Conservation (phyloP, 2,113 vertebrate species). For the Colius striatus region DNA sequence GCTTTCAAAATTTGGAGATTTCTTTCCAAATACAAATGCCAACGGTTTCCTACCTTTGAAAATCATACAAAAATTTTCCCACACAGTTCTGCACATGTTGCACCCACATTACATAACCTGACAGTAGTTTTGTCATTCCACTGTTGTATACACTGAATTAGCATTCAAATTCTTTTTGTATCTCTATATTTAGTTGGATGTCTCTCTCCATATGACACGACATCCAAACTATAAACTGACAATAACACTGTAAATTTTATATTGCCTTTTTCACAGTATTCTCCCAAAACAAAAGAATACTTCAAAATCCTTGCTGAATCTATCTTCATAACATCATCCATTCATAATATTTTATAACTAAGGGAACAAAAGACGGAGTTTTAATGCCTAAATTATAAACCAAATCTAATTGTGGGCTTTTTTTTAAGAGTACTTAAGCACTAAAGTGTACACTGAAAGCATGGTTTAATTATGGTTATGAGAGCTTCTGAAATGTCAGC, state of each 20-base stretch:
- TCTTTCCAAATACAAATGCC: neutral
- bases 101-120: neutral
- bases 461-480: neutral
- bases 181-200: neutral
- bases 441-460: neutral
- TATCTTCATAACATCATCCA: neutral
- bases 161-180: neutral
- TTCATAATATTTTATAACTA: neutral
- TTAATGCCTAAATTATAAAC: neutral
- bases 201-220: neutral
- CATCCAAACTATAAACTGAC: neutral
- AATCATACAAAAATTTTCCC: neutral
- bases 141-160: neutral
- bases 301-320: neutral
- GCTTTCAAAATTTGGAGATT: neutral
- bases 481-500: slow-evolving; percentile 26
- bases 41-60: neutral
- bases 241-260: neutral
- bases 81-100: too few species aligned
- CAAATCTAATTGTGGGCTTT: neutral
- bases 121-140: neutral
- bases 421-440: neutral
- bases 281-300: neutral
- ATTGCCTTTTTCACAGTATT: neutral
- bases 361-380: neutral